Percentiles rank a stretch among this genome's conserved stretches.
These are phyloP conservation scores for Pteronura brasiliensis DNA, from an alignment of 2,113 vertebrate genomes.

Conservation along the genomic window DNA sequence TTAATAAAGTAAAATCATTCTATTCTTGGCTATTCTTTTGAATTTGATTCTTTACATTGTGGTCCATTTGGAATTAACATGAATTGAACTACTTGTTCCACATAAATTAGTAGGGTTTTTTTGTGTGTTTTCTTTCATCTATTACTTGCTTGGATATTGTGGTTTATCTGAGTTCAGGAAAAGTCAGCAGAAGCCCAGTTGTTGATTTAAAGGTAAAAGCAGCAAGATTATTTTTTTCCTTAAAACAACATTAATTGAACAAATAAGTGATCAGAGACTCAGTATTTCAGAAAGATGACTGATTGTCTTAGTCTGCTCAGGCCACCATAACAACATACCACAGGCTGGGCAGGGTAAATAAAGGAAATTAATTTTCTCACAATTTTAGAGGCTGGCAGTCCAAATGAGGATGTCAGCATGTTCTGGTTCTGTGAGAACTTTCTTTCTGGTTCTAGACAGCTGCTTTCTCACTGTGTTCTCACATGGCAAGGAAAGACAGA, in stretches of 20 bases:
- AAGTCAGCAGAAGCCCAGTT: background rate
- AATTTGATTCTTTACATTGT: constrained; percentile 17
- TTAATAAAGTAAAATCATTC: constrained; percentile 14
- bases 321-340: background rate
- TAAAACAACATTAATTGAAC: constrained; percentile 7
- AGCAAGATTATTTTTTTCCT: background rate
- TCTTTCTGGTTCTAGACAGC: background rate
- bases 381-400: background rate
- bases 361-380: background rate
- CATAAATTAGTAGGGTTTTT: background rate
- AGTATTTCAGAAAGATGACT: background rate
- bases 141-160: background rate
- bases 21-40: background rate
- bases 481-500: background rate
- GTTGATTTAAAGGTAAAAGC: constrained; percentile 4
- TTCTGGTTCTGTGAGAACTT: background rate
- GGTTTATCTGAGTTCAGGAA: background rate
- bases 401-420: background rate
- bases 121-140: background rate
- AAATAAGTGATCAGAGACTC: background rate
- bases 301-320: background rate
- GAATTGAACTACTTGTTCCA: constrained; percentile 9
- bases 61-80: constrained; percentile 28
- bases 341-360: background rate
- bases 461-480: background rate